Evolutionary conservation across 2,888 invertebrate species (phyloP).

Genomic region (Cryptocephalus moraei): DNA sequence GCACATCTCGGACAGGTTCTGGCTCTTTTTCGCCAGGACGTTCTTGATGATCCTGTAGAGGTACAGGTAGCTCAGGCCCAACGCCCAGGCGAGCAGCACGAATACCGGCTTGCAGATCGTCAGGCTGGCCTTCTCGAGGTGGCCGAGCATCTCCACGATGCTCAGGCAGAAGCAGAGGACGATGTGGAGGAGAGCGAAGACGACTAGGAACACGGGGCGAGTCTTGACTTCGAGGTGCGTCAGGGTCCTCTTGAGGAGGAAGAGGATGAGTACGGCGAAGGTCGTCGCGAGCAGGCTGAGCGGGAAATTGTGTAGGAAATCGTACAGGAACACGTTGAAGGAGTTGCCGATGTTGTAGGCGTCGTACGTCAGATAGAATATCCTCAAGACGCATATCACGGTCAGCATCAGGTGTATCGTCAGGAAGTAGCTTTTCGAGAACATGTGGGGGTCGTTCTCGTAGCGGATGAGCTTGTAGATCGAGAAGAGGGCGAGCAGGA

Average conservation of each 20-base stretch:
- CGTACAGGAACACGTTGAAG: slow-evolving; percentile 67
- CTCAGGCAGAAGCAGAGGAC: slow-evolving; percentile 73
- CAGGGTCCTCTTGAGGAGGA: slow-evolving; percentile 70
- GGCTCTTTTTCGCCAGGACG: slow-evolving; percentile 64
- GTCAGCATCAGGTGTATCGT: slow-evolving; percentile 76
- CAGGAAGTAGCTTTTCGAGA: slow-evolving; percentile 81
- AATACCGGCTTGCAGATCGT: slow-evolving; percentile 78
- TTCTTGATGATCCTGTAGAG: slow-evolving; percentile 69
- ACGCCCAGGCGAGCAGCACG: slow-evolving; percentile 71
- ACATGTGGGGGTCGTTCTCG: slow-evolving; percentile 75
- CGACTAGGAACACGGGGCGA: slow-evolving; percentile 66
- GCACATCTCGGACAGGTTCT: slow-evolving; percentile 68
- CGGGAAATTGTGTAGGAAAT: slow-evolving; percentile 73
- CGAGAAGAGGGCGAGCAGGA: slow-evolving; percentile 73
- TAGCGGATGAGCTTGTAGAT: slow-evolving; percentile 79
- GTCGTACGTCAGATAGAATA: slow-evolving; percentile 83
- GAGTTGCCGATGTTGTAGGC: slow-evolving; percentile 82
- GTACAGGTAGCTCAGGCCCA: slow-evolving; percentile 78
- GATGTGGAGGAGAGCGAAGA: slow-evolving; percentile 70
- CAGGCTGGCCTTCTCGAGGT: slow-evolving; percentile 39
- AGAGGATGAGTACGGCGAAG: slow-evolving; percentile 78
- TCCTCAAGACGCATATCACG: slow-evolving; percentile 69
- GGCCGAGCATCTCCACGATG: slow-evolving; percentile 53
- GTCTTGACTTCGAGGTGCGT: slow-evolving; percentile 55
- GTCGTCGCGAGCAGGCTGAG: slow-evolving; percentile 83